Evolutionary conservation across 2,888 invertebrate genomes (phyloP), one percentile per base, ranked within the genome.

Genomic region (Strigamia crassipes): DNA sequence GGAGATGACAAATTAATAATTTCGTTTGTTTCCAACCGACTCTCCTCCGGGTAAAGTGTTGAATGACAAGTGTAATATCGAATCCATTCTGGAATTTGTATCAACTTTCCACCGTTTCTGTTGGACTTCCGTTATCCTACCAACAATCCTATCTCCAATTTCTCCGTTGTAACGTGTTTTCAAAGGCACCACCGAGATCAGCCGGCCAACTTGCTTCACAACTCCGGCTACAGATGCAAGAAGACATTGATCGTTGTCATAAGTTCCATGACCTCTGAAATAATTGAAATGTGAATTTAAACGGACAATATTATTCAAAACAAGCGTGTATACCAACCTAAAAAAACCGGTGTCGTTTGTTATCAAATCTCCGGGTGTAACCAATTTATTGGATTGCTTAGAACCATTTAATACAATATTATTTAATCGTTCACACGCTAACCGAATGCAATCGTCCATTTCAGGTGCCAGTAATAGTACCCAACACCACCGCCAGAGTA

Each of bases 1-100:
- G 15, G 5, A n/a, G 4, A 51, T 51, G 3, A n/a, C 10, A n/a
- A 51, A n/a, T n/a, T 51, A 6, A 51, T 51, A n/a, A n/a, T n/a
- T n/a, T n/a, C n/a, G 12, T 34, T 38, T 6, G 1, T 27, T 81
- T n/a, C 10, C 10, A 89, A 95, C 94, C 91, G 98, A 89, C 90
- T 99, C 99, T 82, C 96, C 91, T 38, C 98, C 98, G n/a, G 99
- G 99, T 83, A 99, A 90, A 90, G 99, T 98, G 0, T 99, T 97
- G 42, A 97, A 94, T 0, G 97, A 96, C 21, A 99, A 89, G 83
- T 95, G 90, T 13, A 99, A 90, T 73, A 94, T 91, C 0, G 97
- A 86, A 94, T 97, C 96, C 9, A 90, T 89, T 82, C 96, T 92
- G 0, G 96, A 93, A 88, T 97, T 97, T 0, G 96, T 96, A 86